Evolutionary conservation across 2,113 vertebrate species (phyloP).

Genomic region (Morphnarchus princeps): DNA sequence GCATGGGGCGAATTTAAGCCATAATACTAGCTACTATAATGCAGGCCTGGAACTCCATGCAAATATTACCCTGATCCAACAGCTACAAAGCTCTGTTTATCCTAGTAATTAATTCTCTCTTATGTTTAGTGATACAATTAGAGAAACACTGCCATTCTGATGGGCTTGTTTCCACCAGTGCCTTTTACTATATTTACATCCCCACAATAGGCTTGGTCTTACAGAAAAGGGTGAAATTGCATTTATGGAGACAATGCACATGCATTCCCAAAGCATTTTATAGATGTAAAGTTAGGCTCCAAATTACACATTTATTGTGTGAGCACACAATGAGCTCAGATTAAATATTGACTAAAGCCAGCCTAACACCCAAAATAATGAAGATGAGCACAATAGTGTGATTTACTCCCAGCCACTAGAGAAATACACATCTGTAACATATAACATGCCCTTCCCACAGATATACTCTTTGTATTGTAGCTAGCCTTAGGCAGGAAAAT

Average conservation of each 20-base stretch:
- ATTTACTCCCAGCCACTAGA: constrained; percentile 26
- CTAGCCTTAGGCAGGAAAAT: constrained; percentile 50
- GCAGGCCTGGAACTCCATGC: constrained; percentile 41
- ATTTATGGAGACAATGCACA: constrained; percentile 59
- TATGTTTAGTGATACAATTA: constrained; percentile 46
- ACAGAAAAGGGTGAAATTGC: constrained; percentile 52
- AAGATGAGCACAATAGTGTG: constrained; percentile 51
- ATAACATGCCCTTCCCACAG: constrained; percentile 48
- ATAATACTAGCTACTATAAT: neutral
- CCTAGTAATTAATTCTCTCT: constrained; percentile 58
- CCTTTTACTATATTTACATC: constrained; percentile 38
- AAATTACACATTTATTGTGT: constrained; percentile 52
- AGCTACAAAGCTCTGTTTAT: constrained; percentile 57
- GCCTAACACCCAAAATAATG: constrained; percentile 52
- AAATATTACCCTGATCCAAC: constrained; percentile 36
- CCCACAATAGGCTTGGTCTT: constrained; percentile 17
- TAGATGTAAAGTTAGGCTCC: constrained; percentile 45
- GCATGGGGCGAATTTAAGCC: constrained; percentile 32
- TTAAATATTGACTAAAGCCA: constrained; percentile 51
- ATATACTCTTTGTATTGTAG: constrained; percentile 38
- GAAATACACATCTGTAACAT: constrained; percentile 56
- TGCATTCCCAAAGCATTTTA: constrained; percentile 18
- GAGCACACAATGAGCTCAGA: constrained; percentile 45
- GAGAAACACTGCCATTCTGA: constrained; percentile 27
- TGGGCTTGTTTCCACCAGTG: constrained; percentile 39